Evolutionary conservation across 2,888 invertebrate genomes (phyloP).

Genomic region (Sarcophaga rosellei): DNA sequence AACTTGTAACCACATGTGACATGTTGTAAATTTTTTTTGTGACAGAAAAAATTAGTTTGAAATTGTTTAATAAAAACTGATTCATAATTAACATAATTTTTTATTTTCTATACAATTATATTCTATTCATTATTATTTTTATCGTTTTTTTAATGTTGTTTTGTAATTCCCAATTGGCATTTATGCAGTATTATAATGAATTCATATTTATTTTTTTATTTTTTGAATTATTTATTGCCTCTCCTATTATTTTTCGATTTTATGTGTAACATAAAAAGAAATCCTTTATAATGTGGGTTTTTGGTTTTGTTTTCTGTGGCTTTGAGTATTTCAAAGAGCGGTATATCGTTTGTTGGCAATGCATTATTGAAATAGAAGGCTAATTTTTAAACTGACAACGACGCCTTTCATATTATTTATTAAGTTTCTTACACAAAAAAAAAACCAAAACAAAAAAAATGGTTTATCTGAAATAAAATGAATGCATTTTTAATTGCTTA

Average conservation of each 20-base stretch:
- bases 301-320: not conserved
- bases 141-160: too few species aligned
- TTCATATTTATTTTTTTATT: too few species aligned
- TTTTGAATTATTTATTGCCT: too few species aligned
- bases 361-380: not conserved
- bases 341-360: not conserved
- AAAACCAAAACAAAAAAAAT: too few species aligned
- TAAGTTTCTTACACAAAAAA: not conserved
- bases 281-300: not conserved
- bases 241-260: not conserved
- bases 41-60: not conserved
- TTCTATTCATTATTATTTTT: not conserved
- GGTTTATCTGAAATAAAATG: not conserved
- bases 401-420: slow-evolving; percentile 9
- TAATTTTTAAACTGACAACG: not conserved
- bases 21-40: not conserved
- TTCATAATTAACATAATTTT: not conserved
- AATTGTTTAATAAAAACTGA: not conserved
- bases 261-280: not conserved
- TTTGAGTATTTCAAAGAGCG: not conserved
- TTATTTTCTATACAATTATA: not conserved
- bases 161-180: not conserved
- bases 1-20: not conserved
- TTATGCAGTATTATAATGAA: too few species aligned
- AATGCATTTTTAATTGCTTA: not conserved